These are phyloP conservation scores for Poeciliopsis paucimaculata DNA, from an alignment of 2,797 vertebrate genomes.

Conservation along the genomic window DNA sequence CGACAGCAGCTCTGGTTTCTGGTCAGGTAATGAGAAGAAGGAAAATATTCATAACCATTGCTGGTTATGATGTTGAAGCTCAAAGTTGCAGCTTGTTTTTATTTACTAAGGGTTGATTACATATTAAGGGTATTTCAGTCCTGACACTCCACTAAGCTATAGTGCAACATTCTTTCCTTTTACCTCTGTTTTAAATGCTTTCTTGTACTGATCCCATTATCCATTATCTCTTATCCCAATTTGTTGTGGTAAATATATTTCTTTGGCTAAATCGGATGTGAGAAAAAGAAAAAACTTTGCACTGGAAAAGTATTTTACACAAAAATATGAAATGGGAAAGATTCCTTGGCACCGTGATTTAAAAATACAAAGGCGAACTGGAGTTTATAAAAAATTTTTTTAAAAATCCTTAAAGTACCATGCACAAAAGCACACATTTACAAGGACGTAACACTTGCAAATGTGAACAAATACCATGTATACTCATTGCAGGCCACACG, in stretches of 20 bases:
- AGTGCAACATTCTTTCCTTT: not conserved
- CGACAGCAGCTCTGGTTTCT: not conserved
- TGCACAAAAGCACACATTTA: slow-evolving; percentile 10
- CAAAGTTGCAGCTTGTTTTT: not conserved
- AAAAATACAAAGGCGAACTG: not conserved
- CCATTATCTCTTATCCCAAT: not conserved
- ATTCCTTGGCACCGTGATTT: slow-evolving; percentile 2
- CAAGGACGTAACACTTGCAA: slow-evolving; percentile 37
- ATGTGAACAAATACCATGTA: slow-evolving; percentile 1
- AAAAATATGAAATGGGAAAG: not conserved
- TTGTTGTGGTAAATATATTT: not conserved
- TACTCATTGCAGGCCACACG: slow-evolving; percentile 59
- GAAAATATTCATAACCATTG: not conserved
- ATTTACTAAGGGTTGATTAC: not conserved
- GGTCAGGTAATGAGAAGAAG: not conserved
- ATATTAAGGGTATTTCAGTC: not conserved
- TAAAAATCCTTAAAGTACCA: not conserved
- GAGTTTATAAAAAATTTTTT: not conserved
- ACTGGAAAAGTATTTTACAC: not conserved
- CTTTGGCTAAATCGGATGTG: not conserved
- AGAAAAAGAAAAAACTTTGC: not conserved
- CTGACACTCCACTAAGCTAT: not conserved
- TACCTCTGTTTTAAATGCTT: not conserved
- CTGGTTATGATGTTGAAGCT: not conserved
- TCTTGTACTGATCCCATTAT: not conserved